These are phyloP conservation scores for Caenorhabditis angaria DNA, from an alignment of 2,888 invertebrate genomes.

Conservation along the genomic window DNA sequence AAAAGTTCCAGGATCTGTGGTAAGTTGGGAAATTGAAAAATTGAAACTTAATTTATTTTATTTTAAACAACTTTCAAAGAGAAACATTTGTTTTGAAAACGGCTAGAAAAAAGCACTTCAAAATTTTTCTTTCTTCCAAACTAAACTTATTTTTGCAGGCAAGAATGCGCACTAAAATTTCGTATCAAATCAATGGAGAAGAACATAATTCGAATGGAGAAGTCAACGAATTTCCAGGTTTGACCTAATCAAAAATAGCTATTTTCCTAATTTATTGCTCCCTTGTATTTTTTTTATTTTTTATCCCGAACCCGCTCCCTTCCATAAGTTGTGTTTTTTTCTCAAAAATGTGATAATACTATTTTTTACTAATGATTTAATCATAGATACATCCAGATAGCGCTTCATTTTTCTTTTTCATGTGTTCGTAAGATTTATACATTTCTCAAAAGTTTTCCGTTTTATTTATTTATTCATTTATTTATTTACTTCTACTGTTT, in stretches of 20 bases:
- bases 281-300: background rate
- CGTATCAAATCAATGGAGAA: constrained; percentile 61
- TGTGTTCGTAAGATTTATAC: too few species aligned
- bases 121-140: background rate
- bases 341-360: background rate
- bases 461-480: background rate
- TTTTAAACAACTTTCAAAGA: background rate
- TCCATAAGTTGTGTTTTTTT: background rate
- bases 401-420: background rate
- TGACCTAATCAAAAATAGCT: constrained; percentile 17
- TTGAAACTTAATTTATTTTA: background rate
- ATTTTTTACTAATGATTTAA: background rate
- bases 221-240: constrained; percentile 63
- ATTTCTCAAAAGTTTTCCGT: too few species aligned
- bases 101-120: background rate
- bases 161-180: constrained; percentile 64
- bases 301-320: background rate
- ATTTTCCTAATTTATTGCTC: background rate
- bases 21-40: constrained; percentile 5
- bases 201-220: constrained; percentile 54
- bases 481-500: background rate
- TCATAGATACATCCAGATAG: background rate
- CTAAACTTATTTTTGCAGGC: constrained; percentile 53
- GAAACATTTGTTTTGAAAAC: constrained; percentile 3
- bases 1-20: constrained; percentile 19